Percentiles rank a stretch among this genome's conserved stretches.
These are phyloP conservation scores for Neotragus moschatus DNA, from an alignment of 2,113 vertebrate species.

Conservation along the genomic window DNA sequence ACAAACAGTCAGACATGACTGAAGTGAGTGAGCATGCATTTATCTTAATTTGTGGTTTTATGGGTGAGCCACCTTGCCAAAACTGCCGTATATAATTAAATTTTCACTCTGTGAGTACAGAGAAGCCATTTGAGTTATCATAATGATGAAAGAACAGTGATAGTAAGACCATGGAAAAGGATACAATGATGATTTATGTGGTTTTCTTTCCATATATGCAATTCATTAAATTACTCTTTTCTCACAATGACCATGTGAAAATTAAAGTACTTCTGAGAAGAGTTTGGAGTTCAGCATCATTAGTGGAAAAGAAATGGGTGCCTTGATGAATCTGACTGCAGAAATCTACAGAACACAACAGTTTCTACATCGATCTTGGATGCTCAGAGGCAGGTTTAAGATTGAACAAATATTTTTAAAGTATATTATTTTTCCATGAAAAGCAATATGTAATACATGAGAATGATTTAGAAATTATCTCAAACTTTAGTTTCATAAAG, in stretches of 20 bases:
- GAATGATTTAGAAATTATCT: constrained; percentile 73
- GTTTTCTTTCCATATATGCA: constrained; percentile 88
- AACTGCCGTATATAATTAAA: constrained; percentile 78
- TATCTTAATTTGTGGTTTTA: constrained; percentile 78
- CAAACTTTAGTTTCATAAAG: constrained; percentile 61
- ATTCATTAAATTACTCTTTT: constrained; percentile 94
- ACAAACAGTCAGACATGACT: neutral
- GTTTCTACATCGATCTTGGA: constrained; percentile 84
- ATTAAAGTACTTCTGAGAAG: constrained; percentile 88
- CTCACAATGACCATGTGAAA: constrained; percentile 87
- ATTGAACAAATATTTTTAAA: constrained; percentile 77
- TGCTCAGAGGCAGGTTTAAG: constrained; percentile 73
- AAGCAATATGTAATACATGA: constrained; percentile 69
- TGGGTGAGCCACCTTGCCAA: constrained; percentile 66
- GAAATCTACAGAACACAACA: constrained; percentile 86
- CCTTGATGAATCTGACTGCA: constrained; percentile 85
- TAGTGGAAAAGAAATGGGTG: constrained; percentile 85
- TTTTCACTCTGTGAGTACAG: constrained; percentile 57
- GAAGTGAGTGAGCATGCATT: constrained; percentile 8
- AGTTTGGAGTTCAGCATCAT: constrained; percentile 87
- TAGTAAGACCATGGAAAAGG: constrained; percentile 77
- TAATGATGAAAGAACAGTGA: constrained; percentile 81
- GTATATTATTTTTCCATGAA: constrained; percentile 75
- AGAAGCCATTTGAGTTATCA: constrained; percentile 74
- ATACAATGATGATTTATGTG: constrained; percentile 88